Evolutionary conservation across 2,113 vertebrate genomes (phyloP), one percentile per base, ranked within the genome.

Genomic region (Oriolus oriolus): DNA sequence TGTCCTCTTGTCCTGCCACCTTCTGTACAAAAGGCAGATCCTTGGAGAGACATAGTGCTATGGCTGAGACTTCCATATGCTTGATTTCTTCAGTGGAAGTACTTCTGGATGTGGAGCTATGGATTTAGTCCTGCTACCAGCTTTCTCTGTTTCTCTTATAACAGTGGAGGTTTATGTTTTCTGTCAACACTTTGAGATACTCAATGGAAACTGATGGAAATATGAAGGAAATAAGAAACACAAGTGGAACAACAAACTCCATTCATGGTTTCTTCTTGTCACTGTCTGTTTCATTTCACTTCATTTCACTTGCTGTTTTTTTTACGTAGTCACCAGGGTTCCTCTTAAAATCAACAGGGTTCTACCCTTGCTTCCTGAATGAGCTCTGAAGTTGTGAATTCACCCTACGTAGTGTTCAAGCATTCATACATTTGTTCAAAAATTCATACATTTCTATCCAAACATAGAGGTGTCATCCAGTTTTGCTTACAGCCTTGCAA

Each of bases 381-480:
- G 11, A n/a, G 59, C 65, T 81, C 49, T 84, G 89, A 87, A 84
- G 76, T 31, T 30, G 24, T 89, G 24, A 71, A 49, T 78, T 91
- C 33, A 19, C 53, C 61, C 80, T 61, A 20, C 0, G 0, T 70
- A 53, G 39, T 0, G 0, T 68, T 52, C 7, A 52, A 44, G 60
- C 37, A 27, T 37, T 12, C 7, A 33, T 64, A 30, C 19, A 3
- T 73, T 90, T 12, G 3, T 70, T 77, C 18, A 68, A 63, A 84
- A 60, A 22, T 33, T 4, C 12, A 10, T 49, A 26, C n/a, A 5
- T 74, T 84, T 93, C 23, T 84, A 24, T 68, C 35, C 60, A 68
- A n/a, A 57, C 19, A 4, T 11, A 53, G 80, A 52, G 6, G 5
- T 90, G 19, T 53, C 13, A 78, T 78, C 44, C 39, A 45, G 12